Conservation (phyloP, 2,797 vertebrate species). For the Setipinna tenuifilis region DNA sequence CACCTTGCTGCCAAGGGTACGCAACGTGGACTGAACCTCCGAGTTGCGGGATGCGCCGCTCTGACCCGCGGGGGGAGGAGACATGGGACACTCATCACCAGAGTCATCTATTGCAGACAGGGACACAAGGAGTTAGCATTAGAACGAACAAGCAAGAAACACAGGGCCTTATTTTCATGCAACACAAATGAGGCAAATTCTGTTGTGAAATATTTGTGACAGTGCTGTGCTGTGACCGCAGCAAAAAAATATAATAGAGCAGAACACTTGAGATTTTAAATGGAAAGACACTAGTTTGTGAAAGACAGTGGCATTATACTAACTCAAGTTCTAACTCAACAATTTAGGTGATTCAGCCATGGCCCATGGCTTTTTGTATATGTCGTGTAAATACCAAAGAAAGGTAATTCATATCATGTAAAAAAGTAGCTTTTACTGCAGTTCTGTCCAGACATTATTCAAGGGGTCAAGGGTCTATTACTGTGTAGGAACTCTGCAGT, state of each 20-base stretch:
- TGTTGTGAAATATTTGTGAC: too few relatives aligned
- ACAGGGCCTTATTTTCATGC: background rate
- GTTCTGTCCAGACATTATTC: background rate
- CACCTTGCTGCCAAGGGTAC: constrained; percentile 90
- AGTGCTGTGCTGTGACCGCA: too few relatives aligned
- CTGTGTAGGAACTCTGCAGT: too few relatives aligned
- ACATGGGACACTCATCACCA: constrained; percentile 84
- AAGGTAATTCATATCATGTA: background rate
- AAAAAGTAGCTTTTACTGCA: background rate
- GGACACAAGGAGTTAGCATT: background rate
- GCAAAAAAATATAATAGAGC: too few relatives aligned
- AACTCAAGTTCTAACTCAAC: too few relatives aligned
- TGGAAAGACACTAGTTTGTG: too few relatives aligned
- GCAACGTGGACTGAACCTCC: constrained; percentile 89
- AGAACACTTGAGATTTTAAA: too few relatives aligned
- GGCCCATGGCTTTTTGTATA: too few relatives aligned
- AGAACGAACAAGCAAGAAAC: background rate
- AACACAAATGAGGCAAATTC: background rate
- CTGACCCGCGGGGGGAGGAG: constrained; percentile 73
- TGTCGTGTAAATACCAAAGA: too few relatives aligned
- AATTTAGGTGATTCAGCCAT: too few relatives aligned
- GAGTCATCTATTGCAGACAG: constrained; percentile 84
- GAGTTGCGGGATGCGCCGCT: constrained; percentile 80
- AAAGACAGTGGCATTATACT: too few relatives aligned
- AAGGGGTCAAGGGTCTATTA: background rate